phyloP scores from a whole-genome alignment of 2,888 invertebrate species.

The Leptura quadrifasciata region DNA sequence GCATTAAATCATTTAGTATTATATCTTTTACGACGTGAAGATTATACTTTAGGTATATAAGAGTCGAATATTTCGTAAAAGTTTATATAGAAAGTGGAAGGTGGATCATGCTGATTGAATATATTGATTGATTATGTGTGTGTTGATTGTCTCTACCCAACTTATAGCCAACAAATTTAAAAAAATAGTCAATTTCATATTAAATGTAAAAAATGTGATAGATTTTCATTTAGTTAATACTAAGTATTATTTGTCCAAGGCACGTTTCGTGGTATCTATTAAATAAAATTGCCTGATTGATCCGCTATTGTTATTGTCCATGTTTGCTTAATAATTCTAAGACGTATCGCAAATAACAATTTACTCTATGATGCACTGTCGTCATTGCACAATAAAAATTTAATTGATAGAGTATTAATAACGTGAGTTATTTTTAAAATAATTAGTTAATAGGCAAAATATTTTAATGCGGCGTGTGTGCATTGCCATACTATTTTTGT shows the following conservation, averaged over 20 bases:
- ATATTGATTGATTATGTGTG: too few relatives aligned
- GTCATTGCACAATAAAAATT: not conserved
- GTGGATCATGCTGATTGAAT: too few relatives aligned
- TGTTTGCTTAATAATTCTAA: not conserved
- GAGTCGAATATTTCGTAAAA: too few relatives aligned
- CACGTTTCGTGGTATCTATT: not conserved
- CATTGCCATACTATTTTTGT: not conserved
- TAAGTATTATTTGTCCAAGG: not conserved
- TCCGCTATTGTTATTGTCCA: not conserved
- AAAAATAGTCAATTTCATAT: too few relatives aligned
- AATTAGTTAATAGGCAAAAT: not conserved
- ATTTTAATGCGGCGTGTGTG: not conserved
- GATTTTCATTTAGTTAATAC: too few relatives aligned
- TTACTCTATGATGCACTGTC: not conserved
- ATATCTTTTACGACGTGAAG: too few relatives aligned
- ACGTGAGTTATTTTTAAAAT: not conserved
- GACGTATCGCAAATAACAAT: not conserved
- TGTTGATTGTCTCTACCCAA: too few relatives aligned
- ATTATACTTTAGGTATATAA: too few relatives aligned
- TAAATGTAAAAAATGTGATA: too few relatives aligned
- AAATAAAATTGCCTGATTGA: not conserved
- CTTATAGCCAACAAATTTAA: too few relatives aligned
- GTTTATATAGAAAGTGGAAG: too few relatives aligned
- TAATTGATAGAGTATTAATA: slow-evolving; percentile 1
- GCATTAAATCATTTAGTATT: too few relatives aligned